A percentile compares a stretch with the other conserved stretches of the same genome.
Conservation (phyloP, 2,888 invertebrate genomes). For the Heteromyza rotundicornis region DNA sequence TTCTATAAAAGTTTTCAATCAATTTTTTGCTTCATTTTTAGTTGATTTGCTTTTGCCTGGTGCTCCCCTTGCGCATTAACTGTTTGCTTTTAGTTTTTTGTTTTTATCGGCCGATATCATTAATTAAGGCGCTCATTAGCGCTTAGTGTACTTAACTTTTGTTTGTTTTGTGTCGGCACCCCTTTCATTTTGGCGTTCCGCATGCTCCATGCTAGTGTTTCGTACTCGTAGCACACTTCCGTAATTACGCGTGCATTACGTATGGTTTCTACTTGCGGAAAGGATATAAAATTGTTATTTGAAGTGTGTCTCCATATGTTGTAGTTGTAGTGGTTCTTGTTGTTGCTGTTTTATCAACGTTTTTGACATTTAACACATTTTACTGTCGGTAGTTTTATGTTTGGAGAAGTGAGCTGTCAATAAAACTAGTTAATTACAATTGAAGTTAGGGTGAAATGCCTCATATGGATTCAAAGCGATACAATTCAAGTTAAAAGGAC, state of each 20-base stretch:
- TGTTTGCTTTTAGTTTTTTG: not conserved
- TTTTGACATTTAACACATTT: conserved; percentile 52
- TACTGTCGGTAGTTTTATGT: no score
- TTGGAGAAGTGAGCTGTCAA: no score
- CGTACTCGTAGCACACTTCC: not conserved
- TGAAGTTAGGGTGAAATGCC: no score
- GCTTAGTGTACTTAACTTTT: conserved; percentile 10
- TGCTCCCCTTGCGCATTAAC: not conserved
- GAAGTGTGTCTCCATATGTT: conserved; percentile 29
- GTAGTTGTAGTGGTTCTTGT: conserved; percentile 24
- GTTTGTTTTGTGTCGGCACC: conserved; percentile 23
- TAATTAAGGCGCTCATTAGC: conserved; percentile 30
- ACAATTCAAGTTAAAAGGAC: no score
- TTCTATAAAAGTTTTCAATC: conserved; percentile 19
- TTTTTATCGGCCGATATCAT: conserved; percentile 9
- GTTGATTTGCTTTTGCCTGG: not conserved
- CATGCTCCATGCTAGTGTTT: not conserved
- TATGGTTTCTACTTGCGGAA: not conserved
- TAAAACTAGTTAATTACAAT: no score
- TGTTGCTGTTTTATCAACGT: conserved; percentile 48
- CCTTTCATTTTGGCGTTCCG: not conserved
- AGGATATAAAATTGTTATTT: not conserved
- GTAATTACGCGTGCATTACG: not conserved
- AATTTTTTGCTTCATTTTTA: no score
- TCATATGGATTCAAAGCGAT: no score